A percentile compares a stretch with the other conserved stretches of the same genome.
These are phyloP conservation scores for Synanthedon tipuliformis DNA, from an alignment of 2,888 invertebrate genomes.

Conservation along the genomic window DNA sequence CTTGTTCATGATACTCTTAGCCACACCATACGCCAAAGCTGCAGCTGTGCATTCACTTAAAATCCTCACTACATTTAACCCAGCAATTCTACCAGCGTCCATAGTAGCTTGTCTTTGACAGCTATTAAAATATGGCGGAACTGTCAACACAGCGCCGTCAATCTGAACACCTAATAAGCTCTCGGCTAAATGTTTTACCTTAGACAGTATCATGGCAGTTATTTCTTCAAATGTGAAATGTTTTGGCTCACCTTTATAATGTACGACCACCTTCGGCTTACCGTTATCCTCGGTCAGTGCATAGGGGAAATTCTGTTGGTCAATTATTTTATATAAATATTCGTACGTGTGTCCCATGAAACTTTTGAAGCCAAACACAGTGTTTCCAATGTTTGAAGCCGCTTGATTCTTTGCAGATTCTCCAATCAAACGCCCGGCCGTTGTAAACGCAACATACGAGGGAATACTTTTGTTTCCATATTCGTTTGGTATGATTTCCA, in stretches of 20 bases:
- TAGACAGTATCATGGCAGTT: slow-evolving; percentile 42
- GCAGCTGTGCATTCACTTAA: slow-evolving; percentile 51
- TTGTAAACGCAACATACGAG: slow-evolving; percentile 43
- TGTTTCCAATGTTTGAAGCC: slow-evolving; percentile 34
- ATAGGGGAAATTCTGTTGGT: slow-evolving; percentile 39
- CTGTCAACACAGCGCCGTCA: slow-evolving; percentile 44
- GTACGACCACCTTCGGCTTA: slow-evolving; percentile 39
- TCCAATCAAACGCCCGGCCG: slow-evolving; percentile 34
- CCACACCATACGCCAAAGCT: slow-evolving; percentile 41
- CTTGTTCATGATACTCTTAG: slow-evolving; percentile 20
- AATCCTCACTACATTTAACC: slow-evolving; percentile 38
- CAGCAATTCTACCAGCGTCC: slow-evolving; percentile 36
- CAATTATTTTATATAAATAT: slow-evolving; percentile 40
- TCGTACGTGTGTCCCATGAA: slow-evolving; percentile 42
- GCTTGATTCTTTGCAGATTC: slow-evolving; percentile 45
- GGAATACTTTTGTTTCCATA: slow-evolving; percentile 42
- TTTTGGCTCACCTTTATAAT: slow-evolving; percentile 30
- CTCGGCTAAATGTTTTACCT: slow-evolving; percentile 44
- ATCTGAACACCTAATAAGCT: slow-evolving; percentile 30
- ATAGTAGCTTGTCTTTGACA: slow-evolving; percentile 43
- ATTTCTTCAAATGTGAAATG: slow-evolving; percentile 45
- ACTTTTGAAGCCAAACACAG: slow-evolving; percentile 43
- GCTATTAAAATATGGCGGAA: slow-evolving; percentile 49
- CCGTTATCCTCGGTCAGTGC: slow-evolving; percentile 33
- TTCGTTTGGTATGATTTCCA: slow-evolving; percentile 44